Evolutionary conservation across 2,797 vertebrate genomes (phyloP).

Genomic region (Luscinia luscinia): DNA sequence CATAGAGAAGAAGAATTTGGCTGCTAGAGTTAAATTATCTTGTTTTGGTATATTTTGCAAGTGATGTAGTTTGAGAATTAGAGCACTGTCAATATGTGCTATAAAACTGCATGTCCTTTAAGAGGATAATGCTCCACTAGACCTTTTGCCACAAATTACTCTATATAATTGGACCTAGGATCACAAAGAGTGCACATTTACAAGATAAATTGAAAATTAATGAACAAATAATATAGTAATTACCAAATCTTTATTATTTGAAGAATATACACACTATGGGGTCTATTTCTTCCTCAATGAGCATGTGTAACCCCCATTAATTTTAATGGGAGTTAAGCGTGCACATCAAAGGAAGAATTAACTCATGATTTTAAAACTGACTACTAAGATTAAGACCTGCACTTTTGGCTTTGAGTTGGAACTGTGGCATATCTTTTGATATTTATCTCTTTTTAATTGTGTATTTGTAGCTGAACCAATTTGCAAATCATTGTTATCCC

Average conservation of each 20-base stretch:
- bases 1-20: not conserved
- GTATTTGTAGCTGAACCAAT: constrained; percentile 77
- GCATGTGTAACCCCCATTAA: constrained; percentile 80
- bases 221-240: constrained; percentile 80
- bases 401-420: constrained; percentile 78
- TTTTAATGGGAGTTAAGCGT: constrained; percentile 81
- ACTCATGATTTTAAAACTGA: constrained; percentile 65
- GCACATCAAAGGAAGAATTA: constrained; percentile 76
- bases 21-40: not conserved
- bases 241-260: constrained; percentile 77
- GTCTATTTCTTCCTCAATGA: constrained; percentile 74
- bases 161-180: constrained; percentile 78
- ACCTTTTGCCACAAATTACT: constrained; percentile 73
- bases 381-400: constrained; percentile 76
- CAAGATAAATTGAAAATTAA: constrained; percentile 84
- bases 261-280: constrained; percentile 72
- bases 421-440: constrained; percentile 76
- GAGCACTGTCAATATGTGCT: constrained; percentile 57
- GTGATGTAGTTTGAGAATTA: constrained; percentile 38
- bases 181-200: constrained; percentile 76
- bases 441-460: constrained; percentile 83
- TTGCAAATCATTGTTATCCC: constrained; percentile 78
- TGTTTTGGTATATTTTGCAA: constrained; percentile 34
- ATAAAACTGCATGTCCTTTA: constrained; percentile 67
- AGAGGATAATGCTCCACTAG: constrained; percentile 70